Base-by-base conservation (phyloP, 2,113 vertebrate species). In the Aegotheles bennettii region DNA sequence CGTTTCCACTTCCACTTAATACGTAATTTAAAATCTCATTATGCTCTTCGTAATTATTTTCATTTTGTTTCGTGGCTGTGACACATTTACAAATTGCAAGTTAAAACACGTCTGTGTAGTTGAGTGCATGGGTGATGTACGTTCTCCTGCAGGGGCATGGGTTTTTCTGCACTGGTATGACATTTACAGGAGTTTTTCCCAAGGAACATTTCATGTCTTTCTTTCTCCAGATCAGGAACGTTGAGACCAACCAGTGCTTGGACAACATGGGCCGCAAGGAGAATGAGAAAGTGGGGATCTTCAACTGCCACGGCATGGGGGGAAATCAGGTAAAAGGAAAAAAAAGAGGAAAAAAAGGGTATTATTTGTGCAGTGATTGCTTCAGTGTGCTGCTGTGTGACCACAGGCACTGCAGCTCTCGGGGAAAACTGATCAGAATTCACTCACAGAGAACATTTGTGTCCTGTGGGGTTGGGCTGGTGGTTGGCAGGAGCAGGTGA, bases 211-310 rank as follows among this genome's bases (percentile, higher is more conserved):
- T 92, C 4, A 2, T 51, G 19, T 84, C 24, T 94, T 13, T 84
- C 40, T 95, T 84, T 36, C 31, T 51, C 47, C 94, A 99, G 99
- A 99, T 99, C 97, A 98, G 99, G 98, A 99, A 99, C 33, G 99
- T 99, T 14, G 99, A 99, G 95, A 99, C 99, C 78, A 99, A 99
- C 97, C 99, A 99, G 95, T 99, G 99, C 74, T 98, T 99, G 94
- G 99, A 99, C 98, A 99, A 99, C 98, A 99, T 99, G 99, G 99
- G 99, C 56, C 98, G 99, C 63, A 99, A 99, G 84, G 99, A 99
- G 89, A 99, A 99, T 5, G 99, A 99, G 90, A 99, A 99, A 98
- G 99, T 99, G 26, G 99, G 99, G 64, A 99, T 99, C 75, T 99
- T 99, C 98, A 99, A 99, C 98, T 99, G 99, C 87, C 99, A 99